Conservation (phyloP, 30 jellyfish, hydroid and myxozoan genomes). For the Pelagia noctiluca region DNA sequence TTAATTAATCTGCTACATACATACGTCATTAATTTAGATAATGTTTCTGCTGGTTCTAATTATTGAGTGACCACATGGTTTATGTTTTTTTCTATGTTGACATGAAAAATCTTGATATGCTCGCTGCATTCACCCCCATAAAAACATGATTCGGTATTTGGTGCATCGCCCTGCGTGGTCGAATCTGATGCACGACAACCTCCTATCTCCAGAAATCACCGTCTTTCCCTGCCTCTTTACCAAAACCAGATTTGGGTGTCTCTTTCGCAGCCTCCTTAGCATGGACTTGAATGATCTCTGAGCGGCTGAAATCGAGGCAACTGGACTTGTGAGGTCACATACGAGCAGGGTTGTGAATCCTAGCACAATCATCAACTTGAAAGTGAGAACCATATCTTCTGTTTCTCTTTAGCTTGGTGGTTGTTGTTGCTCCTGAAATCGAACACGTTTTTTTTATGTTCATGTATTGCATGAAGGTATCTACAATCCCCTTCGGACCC, state of each 20-base stretch:
- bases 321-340: slow-evolving; percentile 12
- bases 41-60: too few relatives aligned
- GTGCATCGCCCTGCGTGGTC: slow-evolving; percentile 56
- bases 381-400: neutral
- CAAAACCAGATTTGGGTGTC: too few relatives aligned
- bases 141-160: slow-evolving; percentile 52
- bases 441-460: neutral
- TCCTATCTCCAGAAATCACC: slow-evolving; percentile 55
- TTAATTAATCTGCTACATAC: too few relatives aligned
- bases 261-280: slow-evolving; percentile 50
- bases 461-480: neutral
- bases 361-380: neutral
- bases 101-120: neutral
- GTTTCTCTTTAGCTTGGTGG: neutral
- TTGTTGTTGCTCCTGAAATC: neutral
- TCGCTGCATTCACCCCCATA: slow-evolving; percentile 36
- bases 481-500: too few relatives aligned
- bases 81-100: too few relatives aligned
- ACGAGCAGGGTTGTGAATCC: neutral
- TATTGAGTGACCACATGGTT: too few relatives aligned
- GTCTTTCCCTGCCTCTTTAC: slow-evolving; percentile 34
- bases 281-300: slow-evolving; percentile 46
- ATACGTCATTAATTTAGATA: neutral
- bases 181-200: slow-evolving; percentile 51
- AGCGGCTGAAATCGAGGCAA: slow-evolving; percentile 25